Evolutionary conservation across 2,888 invertebrate genomes (phyloP), one percentile per base, ranked within the genome.

Genomic region (Eilema caniola): DNA sequence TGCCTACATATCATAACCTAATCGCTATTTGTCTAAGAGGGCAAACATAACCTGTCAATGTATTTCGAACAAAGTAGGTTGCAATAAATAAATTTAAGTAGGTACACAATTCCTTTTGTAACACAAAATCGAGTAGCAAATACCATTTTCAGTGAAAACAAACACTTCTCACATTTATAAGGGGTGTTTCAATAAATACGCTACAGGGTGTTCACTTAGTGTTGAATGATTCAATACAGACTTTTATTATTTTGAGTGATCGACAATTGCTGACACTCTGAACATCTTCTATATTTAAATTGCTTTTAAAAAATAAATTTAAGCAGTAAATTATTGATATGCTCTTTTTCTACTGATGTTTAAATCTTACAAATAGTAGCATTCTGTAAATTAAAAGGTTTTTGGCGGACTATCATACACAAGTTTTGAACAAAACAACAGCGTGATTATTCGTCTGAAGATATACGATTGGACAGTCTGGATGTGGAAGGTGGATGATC

Each of bases 221-320:
- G 14, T 33, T 68, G 64, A 74, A 78, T 75, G 65, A 83, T 82
- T 80, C 81, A 79, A 85, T 88, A 81, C 83, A 76, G 24, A 69
- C 67, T 76, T 80, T 81, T 82, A 83, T 87, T 86, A 83, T 74
- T 69, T 68, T 70, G 81, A 87, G 83, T 83, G 78, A 83, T 71
- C 73, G 76, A 75, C 65, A 74, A 73, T 69, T 12, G 73, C 70
- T 64, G 69, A 75, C 62, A 76, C 72, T 76, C 73, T 76, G 67
- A 77, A 72, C 78, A 73, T 79, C 76, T 79, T 76, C 63, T 69
- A 57, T 53, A 33, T 63, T 59, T 5, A 24, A 41, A 47, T 57
- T 47, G 57, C 37, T 37, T 37, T 37, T 37, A 56, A 61, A 60
- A n/a, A 61, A 53, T 53, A 53, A n/a, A 53, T n/a, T 53, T 3